Conservation (phyloP, 2,113 vertebrate species). For the Chlorocebus sabaeus region DNA sequence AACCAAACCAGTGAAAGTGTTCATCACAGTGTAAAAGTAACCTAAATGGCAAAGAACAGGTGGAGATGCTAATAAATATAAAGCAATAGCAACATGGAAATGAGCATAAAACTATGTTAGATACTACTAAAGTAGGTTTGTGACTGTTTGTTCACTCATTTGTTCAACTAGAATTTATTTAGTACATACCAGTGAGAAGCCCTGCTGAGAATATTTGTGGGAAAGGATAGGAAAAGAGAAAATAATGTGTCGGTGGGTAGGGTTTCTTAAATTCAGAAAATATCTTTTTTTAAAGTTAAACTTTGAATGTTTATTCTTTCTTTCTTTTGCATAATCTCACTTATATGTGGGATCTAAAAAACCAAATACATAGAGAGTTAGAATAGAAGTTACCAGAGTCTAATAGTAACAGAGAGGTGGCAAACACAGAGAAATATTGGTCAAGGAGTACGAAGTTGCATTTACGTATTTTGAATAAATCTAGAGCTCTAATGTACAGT, state of each 20-base stretch:
- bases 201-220: not conserved
- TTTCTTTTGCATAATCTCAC: not conserved
- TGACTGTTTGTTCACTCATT: not conserved
- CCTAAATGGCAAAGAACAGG: not conserved
- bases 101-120: not conserved
- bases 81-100: not conserved
- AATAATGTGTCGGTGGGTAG: too few species aligned
- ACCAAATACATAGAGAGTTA: not conserved
- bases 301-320: not conserved
- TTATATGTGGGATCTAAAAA: not conserved
- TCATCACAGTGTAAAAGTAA: not conserved
- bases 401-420: not conserved
- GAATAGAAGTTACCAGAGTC: not conserved
- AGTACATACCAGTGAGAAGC: not conserved
- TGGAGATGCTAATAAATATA: conserved; percentile 12
- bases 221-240: not conserved
- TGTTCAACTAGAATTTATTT: not conserved
- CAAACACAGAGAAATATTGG: not conserved
- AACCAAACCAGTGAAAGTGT: conserved; percentile 51
- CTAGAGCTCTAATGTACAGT: not conserved
- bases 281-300: not conserved
- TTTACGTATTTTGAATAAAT: not conserved
- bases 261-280: not conserved
- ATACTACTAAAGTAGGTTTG: not conserved
- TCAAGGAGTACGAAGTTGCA: not conserved